phyloP scores from a whole-genome alignment of 2,888 invertebrate species.

The Scaptomyza parva region DNA sequence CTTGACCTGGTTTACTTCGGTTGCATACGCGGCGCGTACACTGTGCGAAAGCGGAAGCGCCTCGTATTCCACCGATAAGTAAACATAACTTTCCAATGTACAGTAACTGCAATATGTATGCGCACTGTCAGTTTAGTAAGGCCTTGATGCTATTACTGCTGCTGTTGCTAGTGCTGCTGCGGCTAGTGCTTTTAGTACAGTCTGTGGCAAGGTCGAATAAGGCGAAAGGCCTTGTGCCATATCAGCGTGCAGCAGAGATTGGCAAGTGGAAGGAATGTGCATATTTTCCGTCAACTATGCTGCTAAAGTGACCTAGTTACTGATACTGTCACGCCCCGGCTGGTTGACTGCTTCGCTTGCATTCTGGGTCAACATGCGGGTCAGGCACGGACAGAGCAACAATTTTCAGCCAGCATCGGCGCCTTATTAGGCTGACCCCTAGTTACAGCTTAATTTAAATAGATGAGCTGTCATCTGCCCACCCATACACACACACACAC shows the following conservation, averaged over 20 bases:
- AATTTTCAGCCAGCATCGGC: conserved; percentile 10
- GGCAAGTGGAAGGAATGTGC: conserved; percentile 27
- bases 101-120: conserved; percentile 67
- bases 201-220: conserved; percentile 60
- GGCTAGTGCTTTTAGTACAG: conserved; percentile 45
- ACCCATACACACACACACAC: conserved; percentile 23
- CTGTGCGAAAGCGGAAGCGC: conserved; percentile 30
- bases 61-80: conserved; percentile 38
- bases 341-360: conserved; percentile 51
- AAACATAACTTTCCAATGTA: conserved; percentile 61
- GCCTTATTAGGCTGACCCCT: conserved; percentile 47
- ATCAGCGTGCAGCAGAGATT: conserved; percentile 26
- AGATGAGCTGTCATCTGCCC: conserved; percentile 61
- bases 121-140: conserved; percentile 29
- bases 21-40: conserved; percentile 32
- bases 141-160: conserved; percentile 44
- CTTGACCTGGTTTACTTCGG: conserved; percentile 75
- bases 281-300: conserved; percentile 46
- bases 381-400: conserved; percentile 34
- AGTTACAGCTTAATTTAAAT: conserved; percentile 67
- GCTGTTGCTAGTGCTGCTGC: conserved; percentile 13
- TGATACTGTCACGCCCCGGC: conserved; percentile 19
- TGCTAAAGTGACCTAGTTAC: conserved; percentile 61
- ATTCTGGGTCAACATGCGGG: conserved; percentile 70
- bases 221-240: conserved; percentile 58